A percentile compares a stretch with the other conserved stretches of the same genome.
phyloP scores from a whole-genome alignment of 1,140 invertebrate species.

The Caligus rogercresseyi region DNA sequence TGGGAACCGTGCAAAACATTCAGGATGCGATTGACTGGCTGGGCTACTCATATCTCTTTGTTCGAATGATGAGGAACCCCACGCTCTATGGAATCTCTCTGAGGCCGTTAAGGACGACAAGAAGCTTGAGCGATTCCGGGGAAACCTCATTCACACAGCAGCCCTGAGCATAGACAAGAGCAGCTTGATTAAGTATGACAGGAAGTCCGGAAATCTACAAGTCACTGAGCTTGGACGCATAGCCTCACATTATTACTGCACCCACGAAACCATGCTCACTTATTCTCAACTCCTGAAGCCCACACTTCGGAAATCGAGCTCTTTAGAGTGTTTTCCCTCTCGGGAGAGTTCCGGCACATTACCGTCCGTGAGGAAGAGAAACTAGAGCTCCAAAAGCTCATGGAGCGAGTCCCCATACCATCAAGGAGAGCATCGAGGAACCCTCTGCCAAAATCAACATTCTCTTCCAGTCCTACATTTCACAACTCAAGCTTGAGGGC shows the following conservation, averaged over 20 bases:
- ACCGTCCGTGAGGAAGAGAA: slow-evolving; percentile 96
- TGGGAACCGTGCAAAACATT: slow-evolving; percentile 87
- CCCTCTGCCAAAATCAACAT: slow-evolving; percentile 93
- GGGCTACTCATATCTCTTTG: slow-evolving; percentile 92
- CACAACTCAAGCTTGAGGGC: slow-evolving; percentile 91
- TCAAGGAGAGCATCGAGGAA: slow-evolving; percentile 97
- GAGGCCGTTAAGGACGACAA: slow-evolving; percentile 64
- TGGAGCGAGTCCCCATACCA: slow-evolving; percentile 97
- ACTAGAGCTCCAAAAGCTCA: slow-evolving; percentile 84
- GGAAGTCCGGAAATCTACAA: slow-evolving; percentile 54
- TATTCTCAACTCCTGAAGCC: slow-evolving; percentile 95
- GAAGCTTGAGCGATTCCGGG: slow-evolving; percentile 65
- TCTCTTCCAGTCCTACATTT: slow-evolving; percentile 91
- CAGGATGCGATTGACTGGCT: slow-evolving; percentile 88
- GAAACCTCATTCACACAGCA: slow-evolving; percentile 91
- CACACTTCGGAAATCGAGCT: slow-evolving; percentile 93
- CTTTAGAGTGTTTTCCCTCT: slow-evolving; percentile 96
- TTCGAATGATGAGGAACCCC: slow-evolving; percentile 67
- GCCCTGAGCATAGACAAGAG: slow-evolving; percentile 74
- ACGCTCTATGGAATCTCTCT: slow-evolving; percentile 69
- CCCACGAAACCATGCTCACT: slow-evolving; percentile 84
- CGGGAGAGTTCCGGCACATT: slow-evolving; percentile 72
- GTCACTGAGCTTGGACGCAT: slow-evolving; percentile 87
- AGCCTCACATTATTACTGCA: slow-evolving; percentile 94
- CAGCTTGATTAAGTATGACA: slow-evolving; percentile 85